Conservation (phyloP, 2,113 vertebrate genomes). For the Arvicanthis niloticus region DNA sequence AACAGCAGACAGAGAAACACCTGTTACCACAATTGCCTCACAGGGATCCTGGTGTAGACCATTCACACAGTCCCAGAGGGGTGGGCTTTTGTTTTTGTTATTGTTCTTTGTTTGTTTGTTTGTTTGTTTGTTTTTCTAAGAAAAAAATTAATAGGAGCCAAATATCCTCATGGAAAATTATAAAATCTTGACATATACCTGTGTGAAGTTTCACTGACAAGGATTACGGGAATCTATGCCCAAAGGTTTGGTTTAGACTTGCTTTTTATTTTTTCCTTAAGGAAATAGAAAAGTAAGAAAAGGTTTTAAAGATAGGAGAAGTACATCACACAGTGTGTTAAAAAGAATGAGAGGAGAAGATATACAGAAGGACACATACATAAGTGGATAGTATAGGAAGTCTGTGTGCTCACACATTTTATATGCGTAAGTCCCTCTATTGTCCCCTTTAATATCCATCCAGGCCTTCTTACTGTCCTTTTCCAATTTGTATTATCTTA, state of each 20-base stretch:
- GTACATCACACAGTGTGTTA: not conserved
- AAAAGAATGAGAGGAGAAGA: not conserved
- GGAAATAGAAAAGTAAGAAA: constrained; percentile 41
- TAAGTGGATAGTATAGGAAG: not conserved
- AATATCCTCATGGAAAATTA: constrained; percentile 40
- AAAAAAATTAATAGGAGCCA: constrained; percentile 21
- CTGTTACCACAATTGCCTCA: constrained; percentile 48
- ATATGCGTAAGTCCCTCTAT: not conserved
- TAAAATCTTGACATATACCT: constrained; percentile 30
- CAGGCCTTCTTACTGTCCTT: not conserved
- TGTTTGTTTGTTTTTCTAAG: constrained; percentile 12
- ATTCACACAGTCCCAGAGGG: constrained; percentile 10
- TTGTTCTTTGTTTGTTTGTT: not conserved
- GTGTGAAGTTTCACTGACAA: not conserved
- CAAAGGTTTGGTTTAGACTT: constrained; percentile 31
- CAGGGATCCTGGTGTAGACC: constrained; percentile 42
- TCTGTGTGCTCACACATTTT: not conserved
- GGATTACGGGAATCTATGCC: not conserved
- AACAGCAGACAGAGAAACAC: constrained; percentile 73
- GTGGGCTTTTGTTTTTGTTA: not conserved
- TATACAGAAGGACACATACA: not conserved
- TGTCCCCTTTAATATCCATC: not conserved
- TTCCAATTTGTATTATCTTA: not conserved
- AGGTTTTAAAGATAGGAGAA: not conserved
- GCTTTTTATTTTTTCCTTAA: not conserved